phyloP scores from a whole-genome alignment of 2,113 vertebrate species.

The Garra rufa region DNA sequence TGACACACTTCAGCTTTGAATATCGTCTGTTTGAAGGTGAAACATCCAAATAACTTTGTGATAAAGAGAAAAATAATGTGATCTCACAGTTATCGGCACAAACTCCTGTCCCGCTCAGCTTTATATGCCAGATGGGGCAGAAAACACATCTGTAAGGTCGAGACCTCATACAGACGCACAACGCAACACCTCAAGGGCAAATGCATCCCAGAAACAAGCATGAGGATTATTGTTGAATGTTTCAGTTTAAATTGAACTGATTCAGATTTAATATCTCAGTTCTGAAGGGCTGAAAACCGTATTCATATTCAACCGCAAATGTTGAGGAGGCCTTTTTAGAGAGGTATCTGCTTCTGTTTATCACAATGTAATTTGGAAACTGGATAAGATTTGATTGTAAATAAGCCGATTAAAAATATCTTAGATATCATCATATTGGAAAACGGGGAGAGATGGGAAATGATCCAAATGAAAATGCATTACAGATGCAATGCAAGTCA shows the following conservation, averaged over 20 bases:
- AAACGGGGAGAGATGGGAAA: background rate
- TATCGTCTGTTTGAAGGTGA: background rate
- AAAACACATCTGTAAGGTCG: background rate
- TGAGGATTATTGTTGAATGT: background rate
- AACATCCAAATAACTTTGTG: constrained; percentile 19
- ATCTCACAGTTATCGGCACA: background rate
- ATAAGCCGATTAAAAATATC: background rate
- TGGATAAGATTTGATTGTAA: background rate
- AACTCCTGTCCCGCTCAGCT: background rate
- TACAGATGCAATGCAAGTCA: background rate
- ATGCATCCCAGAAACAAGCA: background rate
- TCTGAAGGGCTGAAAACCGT: background rate
- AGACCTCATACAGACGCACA: background rate
- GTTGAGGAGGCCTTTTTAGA: too few relatives aligned
- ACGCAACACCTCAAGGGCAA: background rate
- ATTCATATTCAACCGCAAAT: too few relatives aligned
- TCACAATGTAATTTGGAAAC: constrained; percentile 11
- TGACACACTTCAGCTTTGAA: background rate
- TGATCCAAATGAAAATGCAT: background rate
- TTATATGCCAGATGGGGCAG: constrained; percentile 33
- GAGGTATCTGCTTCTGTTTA: background rate
- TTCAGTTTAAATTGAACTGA: background rate
- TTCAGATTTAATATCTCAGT: background rate
- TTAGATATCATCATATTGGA: background rate
- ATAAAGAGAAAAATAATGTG: constrained; percentile 6